Evolutionary conservation across 2,113 vertebrate genomes (phyloP).

Genomic region (Pluvialis apricaria): DNA sequence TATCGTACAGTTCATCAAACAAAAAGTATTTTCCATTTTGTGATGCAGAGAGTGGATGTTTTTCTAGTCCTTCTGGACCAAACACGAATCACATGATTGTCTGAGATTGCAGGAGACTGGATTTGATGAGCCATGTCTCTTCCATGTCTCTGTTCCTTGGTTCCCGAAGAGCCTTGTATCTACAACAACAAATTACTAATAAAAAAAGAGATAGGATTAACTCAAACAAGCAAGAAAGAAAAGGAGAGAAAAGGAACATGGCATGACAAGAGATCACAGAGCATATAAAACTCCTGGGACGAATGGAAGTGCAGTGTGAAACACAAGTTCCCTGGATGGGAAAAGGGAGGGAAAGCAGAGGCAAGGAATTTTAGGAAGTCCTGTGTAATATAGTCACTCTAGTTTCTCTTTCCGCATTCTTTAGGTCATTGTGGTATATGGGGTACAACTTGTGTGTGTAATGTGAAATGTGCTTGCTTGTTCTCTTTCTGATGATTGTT

Average conservation of each 20-base stretch:
- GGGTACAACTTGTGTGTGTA: background rate
- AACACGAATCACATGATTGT: background rate
- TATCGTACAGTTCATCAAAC: background rate
- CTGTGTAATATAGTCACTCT: background rate
- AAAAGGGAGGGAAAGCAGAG: background rate
- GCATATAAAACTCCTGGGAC: background rate
- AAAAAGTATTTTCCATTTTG: background rate
- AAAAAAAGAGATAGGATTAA: background rate
- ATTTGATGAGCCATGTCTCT: background rate
- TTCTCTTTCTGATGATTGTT: background rate
- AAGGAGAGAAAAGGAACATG: background rate
- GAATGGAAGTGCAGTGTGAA: rapidly evolving
- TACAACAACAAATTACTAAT: background rate
- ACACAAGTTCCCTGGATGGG: background rate
- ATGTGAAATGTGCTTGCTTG: background rate
- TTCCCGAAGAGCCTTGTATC: background rate
- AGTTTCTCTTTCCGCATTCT: background rate
- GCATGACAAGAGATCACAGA: background rate
- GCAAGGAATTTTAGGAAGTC: background rate
- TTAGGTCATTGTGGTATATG: background rate
- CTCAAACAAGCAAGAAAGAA: background rate
- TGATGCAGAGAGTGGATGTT: background rate
- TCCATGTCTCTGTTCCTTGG: background rate
- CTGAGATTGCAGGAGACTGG: background rate
- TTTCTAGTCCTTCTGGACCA: background rate